Percentiles rank a stretch among this genome's conserved stretches.
These are phyloP conservation scores for Gymnocheta viridis DNA, from an alignment of 2,888 invertebrate species.

Conservation along the genomic window DNA sequence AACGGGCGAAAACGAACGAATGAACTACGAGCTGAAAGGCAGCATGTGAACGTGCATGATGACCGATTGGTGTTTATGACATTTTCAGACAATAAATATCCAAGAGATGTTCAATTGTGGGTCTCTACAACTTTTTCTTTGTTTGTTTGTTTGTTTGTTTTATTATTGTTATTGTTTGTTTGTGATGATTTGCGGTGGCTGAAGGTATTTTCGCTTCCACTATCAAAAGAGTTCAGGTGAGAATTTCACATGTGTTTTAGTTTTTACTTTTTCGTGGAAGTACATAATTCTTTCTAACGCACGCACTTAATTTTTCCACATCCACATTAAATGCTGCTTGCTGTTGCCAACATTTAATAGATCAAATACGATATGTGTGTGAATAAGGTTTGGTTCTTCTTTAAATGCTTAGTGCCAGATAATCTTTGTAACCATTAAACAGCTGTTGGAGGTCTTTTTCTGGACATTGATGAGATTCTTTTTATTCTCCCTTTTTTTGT, in stretches of 20 bases:
- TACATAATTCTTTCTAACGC: neutral
- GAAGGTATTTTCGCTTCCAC: constrained; percentile 4
- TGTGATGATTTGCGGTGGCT: neutral
- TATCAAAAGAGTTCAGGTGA: constrained; percentile 23
- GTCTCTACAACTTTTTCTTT: constrained; percentile 26
- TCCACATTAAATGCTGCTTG: neutral
- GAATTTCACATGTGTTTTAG: constrained; percentile 45
- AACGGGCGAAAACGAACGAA: constrained; percentile 18
- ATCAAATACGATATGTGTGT: neutral
- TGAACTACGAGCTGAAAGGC: constrained; percentile 12
- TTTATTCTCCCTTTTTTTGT: neutral
- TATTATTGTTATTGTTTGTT: neutral
- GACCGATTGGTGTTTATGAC: constrained; percentile 62
- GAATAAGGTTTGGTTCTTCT: neutral
- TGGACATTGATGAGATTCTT: neutral
- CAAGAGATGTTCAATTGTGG: constrained; percentile 49
- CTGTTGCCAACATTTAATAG: constrained; percentile 33
- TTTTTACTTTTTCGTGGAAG: constrained; percentile 14
- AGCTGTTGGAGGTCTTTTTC: constrained; percentile 38
- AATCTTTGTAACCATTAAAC: constrained; percentile 10
- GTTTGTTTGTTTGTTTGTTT: neutral
- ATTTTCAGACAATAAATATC: constrained; percentile 62
- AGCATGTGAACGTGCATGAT: constrained; percentile 41
- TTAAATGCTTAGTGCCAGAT: neutral
- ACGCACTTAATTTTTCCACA: constrained; percentile 36